These are phyloP conservation scores for Gobius niger DNA, from an alignment of 2,113 vertebrate genomes.

Conservation along the genomic window DNA sequence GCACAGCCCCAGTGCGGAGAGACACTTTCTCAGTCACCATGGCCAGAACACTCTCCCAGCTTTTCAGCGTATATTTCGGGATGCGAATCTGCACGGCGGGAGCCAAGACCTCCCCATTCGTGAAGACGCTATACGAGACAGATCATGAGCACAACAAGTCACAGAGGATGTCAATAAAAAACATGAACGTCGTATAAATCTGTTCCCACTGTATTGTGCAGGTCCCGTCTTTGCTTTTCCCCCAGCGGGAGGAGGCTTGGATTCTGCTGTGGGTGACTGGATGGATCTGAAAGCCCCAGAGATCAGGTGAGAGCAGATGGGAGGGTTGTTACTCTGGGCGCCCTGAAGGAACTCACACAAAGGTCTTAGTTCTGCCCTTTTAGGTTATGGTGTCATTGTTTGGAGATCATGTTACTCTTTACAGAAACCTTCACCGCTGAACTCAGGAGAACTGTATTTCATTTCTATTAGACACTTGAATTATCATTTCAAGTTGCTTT, in stretches of 20 bases:
- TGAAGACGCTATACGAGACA: constrained; percentile 74
- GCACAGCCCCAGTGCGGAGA: constrained; percentile 70
- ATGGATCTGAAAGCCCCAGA: constrained; percentile 72
- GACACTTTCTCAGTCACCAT: constrained; percentile 72
- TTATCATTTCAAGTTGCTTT: too few relatives aligned
- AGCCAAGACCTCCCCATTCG: constrained; percentile 71
- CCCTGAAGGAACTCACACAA: not conserved
- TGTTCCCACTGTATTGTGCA: constrained; percentile 73
- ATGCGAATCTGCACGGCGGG: constrained; percentile 72
- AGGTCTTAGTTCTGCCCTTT: not conserved
- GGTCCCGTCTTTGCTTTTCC: constrained; percentile 64
- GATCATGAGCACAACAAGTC: not conserved
- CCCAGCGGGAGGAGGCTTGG: constrained; percentile 78
- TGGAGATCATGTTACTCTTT: not conserved
- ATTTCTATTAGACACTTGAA: not conserved
- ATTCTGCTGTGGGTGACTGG: constrained; percentile 80
- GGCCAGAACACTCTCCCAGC: constrained; percentile 74
- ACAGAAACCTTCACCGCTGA: not conserved
- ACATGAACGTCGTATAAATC: constrained; percentile 36
- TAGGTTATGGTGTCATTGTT: not conserved
- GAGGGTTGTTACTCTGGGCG: too few relatives aligned
- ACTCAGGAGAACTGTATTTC: not conserved
- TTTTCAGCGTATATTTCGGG: constrained; percentile 73
- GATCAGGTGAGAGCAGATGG: not conserved
- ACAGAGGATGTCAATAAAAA: not conserved